A percentile compares a stretch with the other conserved stretches of the same genome.
Conservation (phyloP, 2,888 invertebrate species). For the Smittia sp. region DNA sequence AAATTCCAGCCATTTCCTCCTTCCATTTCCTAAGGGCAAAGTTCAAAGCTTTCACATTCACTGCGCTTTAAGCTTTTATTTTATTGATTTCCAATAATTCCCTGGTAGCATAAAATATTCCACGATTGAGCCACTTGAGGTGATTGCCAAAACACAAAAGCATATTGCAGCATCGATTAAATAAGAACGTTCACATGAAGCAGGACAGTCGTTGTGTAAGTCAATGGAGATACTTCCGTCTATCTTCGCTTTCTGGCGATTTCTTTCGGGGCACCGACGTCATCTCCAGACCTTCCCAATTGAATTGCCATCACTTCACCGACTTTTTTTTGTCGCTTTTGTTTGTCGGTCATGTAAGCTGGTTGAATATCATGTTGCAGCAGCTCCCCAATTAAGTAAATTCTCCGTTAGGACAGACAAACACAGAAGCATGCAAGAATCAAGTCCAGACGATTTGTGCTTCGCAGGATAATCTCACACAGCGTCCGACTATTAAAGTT, state of each 20-base stretch:
- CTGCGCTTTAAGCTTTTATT: neutral
- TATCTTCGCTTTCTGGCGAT: neutral
- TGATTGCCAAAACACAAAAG: neutral
- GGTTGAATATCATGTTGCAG: conserved; percentile 18
- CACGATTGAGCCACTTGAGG: neutral
- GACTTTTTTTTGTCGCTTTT: neutral
- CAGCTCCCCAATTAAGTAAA: conserved; percentile 38
- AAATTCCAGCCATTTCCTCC: neutral
- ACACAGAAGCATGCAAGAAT: neutral
- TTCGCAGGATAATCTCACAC: conserved; percentile 14
- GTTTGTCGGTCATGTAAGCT: conserved; percentile 5
- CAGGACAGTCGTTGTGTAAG: neutral
- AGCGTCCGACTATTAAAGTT: conserved; percentile 37
- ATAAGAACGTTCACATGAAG: neutral
- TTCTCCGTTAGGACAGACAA: conserved; percentile 2
- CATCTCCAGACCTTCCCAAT: neutral
- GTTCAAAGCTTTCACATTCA: neutral
- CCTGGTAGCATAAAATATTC: neutral
- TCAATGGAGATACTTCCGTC: too few relatives aligned
- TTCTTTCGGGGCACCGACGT: neutral
- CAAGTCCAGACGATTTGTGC: conserved; percentile 30
- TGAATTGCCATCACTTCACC: neutral
- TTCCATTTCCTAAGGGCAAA: neutral
- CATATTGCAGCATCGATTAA: neutral
- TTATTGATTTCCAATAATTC: conserved; percentile 11